phyloP scores from a whole-genome alignment of 2,797 vertebrate genomes.

The Uromys caudimaculatus region DNA sequence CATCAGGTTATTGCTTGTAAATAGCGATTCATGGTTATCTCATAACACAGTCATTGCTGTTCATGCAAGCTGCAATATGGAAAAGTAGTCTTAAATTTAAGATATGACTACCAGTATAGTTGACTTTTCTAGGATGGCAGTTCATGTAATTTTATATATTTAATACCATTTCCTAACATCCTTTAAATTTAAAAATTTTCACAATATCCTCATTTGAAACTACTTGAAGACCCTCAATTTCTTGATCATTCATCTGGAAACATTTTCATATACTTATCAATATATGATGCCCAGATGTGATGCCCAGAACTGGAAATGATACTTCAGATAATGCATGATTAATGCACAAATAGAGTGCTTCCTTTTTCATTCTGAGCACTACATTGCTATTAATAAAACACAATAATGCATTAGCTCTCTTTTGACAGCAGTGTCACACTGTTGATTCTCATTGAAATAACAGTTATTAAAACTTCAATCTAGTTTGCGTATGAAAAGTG shows the following conservation, averaged over 20 bases:
- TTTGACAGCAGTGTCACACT: constrained; percentile 62
- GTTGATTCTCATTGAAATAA: constrained; percentile 51
- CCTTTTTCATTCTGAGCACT: constrained; percentile 6
- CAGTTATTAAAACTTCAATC: constrained; percentile 40
- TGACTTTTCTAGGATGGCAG: not conserved
- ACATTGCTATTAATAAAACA: constrained; percentile 55
- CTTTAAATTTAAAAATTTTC: constrained; percentile 37
- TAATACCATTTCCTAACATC: not conserved
- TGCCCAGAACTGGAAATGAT: constrained; percentile 33
- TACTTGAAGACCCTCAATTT: not conserved
- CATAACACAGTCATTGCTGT: not conserved
- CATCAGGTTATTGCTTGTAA: not conserved
- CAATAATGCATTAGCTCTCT: constrained; percentile 53
- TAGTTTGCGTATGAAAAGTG: constrained; percentile 47
- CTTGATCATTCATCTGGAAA: constrained; percentile 21
- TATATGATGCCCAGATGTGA: not conserved
- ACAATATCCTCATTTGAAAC: not conserved
- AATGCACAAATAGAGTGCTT: constrained; percentile 1
- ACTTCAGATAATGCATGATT: constrained; percentile 28
- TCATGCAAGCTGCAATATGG: not conserved
- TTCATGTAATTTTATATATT: not conserved
- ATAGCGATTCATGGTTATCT: not conserved
- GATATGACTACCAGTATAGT: not conserved
- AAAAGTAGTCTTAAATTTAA: not conserved
- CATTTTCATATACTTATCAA: not conserved